Conservation (phyloP, 1,140 invertebrate genomes). For the Ephestia elutella region DNA sequence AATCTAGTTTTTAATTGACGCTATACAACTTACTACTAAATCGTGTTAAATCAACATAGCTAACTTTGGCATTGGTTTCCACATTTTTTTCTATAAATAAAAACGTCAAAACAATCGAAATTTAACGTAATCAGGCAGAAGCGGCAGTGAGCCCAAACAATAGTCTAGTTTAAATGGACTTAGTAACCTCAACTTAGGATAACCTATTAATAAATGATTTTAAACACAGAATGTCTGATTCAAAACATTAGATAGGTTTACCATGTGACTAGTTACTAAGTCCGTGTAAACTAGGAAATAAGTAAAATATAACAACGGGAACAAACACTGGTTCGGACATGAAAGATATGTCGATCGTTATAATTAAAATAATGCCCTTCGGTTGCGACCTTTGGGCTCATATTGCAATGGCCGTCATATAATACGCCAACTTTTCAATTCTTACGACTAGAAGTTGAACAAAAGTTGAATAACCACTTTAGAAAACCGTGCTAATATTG, state of each 20-base stretch:
- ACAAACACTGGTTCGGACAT: constrained; percentile 52
- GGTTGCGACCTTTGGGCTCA: constrained; percentile 55
- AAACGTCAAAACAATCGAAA: constrained; percentile 64
- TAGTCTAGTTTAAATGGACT: background rate
- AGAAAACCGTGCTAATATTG: constrained; percentile 1
- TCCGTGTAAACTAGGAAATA: constrained; percentile 48
- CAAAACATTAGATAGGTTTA: background rate
- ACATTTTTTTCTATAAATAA: constrained; percentile 60
- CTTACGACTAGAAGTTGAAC: constrained; percentile 72
- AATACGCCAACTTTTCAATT: constrained; percentile 47
- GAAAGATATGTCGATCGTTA: constrained; percentile 64
- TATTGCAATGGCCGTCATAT: constrained; percentile 52
- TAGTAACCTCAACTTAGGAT: no score
- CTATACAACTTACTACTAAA: constrained; percentile 71
- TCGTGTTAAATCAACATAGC: constrained; percentile 67
- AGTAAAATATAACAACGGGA: constrained; percentile 59
- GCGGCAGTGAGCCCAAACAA: constrained; percentile 5
- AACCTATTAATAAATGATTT: background rate
- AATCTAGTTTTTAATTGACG: constrained; percentile 60
- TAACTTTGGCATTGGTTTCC: constrained; percentile 74
- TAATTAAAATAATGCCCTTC: constrained; percentile 62
- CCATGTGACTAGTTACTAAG: constrained; percentile 10
- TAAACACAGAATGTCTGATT: background rate
- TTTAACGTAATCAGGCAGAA: constrained; percentile 24
- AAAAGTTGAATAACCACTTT: constrained; percentile 27